Evolutionary conservation across 2,888 invertebrate genomes (phyloP).

Genomic region (Siphonodentalium dalli): DNA sequence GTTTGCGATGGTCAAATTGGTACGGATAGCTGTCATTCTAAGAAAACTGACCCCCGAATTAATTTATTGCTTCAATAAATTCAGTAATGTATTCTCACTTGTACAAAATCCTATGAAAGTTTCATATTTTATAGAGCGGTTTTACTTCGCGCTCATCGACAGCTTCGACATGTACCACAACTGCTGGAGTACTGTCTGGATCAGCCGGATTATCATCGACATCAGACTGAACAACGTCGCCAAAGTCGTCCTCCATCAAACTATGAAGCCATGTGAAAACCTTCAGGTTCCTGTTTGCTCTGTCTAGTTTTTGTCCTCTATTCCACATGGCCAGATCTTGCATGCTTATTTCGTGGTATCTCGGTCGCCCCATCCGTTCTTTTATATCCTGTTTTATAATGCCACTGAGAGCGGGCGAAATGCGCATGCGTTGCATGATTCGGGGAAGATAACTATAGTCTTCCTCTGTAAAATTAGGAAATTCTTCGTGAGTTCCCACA

Average conservation of each 20-base stretch:
- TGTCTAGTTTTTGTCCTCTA: conserved; percentile 39
- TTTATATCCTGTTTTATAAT: conserved; percentile 52
- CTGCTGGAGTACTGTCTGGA: conserved; percentile 17
- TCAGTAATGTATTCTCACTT: too few relatives aligned
- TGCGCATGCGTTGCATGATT: conserved; percentile 50
- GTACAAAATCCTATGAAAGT: too few relatives aligned
- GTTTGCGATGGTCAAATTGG: too few relatives aligned
- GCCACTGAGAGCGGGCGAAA: conserved; percentile 51
- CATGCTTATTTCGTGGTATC: conserved; percentile 46
- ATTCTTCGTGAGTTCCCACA: conserved; percentile 38
- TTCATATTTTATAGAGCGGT: conserved; percentile 42
- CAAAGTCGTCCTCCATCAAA: conserved; percentile 73
- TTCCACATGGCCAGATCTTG: conserved; percentile 47
- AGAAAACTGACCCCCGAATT: too few relatives aligned
- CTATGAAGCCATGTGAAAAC: conserved; percentile 94
- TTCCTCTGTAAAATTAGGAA: conserved; percentile 40
- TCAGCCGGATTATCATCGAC: conserved; percentile 32
- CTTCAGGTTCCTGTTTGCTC: conserved; percentile 81
- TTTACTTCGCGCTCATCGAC: conserved; percentile 50
- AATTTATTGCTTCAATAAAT: too few relatives aligned
- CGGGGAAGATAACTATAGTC: conserved; percentile 45
- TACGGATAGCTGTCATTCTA: too few relatives aligned
- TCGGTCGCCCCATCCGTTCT: conserved; percentile 53
- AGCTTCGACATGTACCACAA: conserved; percentile 40
- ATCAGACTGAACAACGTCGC: conserved; percentile 27